Base-by-base conservation (phyloP, 1,140 invertebrate species). In the Globodera rostochiensis region DNA sequence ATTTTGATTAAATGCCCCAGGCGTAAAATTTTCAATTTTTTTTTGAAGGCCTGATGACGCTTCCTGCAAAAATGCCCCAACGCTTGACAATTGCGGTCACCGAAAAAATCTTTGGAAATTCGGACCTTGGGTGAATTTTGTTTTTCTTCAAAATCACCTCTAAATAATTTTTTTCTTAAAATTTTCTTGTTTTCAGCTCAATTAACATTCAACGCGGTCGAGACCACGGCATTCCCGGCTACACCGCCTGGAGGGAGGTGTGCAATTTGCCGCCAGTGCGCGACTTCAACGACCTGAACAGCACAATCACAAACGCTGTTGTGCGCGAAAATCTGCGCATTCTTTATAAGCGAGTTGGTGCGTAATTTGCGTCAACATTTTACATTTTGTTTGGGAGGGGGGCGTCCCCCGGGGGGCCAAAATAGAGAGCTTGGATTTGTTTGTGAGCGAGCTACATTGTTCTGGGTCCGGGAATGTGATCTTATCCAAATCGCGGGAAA, bases 201-300 rank as follows among this genome's bases (percentile, higher is more conserved):
- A 90, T 90, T 53, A 90, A 90, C 77, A 91, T 91, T 73, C 94
- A 95, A 90, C 92, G 95, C 79, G 95, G 95, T n/a, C 91, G 88
- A 77, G 93, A 94, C 86, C 93, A 93, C 83, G 93, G 83, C 47
- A 84, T 80, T 64, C 83, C 80, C 4, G 90, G 92, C 0, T 94
- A 94, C 85, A 94, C 95, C 82, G 93, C 94, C 73, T 94, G 93
- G 88, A 91, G 96, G 75, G 92, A 93, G 67, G 93, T 94, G 80
- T 96, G 95, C 88, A 94, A 94, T 6, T 90, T 97, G 0, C 91
- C 91, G 0, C 92, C 92, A 84, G 94, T 94, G 0, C 90, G 91
- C 2, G 92, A 88, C 46, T 89, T 89, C 77, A 82, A 86, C 36
- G 89, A 88, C 36, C 77, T 89, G 70, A 88, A 86, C 67, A 66